Conservation (phyloP, 2,888 invertebrate genomes). For the Gerris lacustris region DNA sequence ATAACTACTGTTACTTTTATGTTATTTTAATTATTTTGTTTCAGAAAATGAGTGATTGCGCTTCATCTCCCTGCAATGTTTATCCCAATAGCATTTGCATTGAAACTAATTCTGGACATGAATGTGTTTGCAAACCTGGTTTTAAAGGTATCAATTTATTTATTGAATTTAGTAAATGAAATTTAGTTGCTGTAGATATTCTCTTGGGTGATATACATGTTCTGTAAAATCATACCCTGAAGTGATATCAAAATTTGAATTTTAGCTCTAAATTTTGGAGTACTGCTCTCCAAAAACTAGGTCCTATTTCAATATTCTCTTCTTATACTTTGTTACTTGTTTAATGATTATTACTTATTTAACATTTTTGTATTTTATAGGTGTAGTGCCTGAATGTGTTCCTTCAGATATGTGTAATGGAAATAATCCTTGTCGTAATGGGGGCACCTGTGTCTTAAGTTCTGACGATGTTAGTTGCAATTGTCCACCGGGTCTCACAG, state of each 20-base stretch:
- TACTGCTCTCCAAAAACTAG: too few relatives aligned
- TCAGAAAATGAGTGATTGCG: constrained; percentile 34
- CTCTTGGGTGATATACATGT: too few relatives aligned
- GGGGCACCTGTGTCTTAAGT: constrained; percentile 76
- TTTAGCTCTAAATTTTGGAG: too few relatives aligned
- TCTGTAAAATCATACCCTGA: too few relatives aligned
- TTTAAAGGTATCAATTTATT: constrained; percentile 41
- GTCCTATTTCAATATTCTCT: too few relatives aligned
- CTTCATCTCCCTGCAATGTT: constrained; percentile 40
- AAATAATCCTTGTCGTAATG: constrained; percentile 55
- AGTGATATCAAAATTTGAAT: too few relatives aligned
- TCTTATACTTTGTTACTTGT: too few relatives aligned
- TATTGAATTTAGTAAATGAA: too few relatives aligned
- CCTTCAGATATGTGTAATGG: constrained; percentile 44
- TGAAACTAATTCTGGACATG: constrained; percentile 40
- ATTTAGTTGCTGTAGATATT: too few relatives aligned
- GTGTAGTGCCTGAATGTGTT: constrained; percentile 34
- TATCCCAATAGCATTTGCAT: constrained; percentile 55
- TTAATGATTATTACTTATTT: too few relatives aligned
- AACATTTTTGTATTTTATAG: constrained; percentile 24
- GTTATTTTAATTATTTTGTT: neutral
- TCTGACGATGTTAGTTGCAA: constrained; percentile 77
- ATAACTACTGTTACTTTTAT: too few relatives aligned
- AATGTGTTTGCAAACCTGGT: constrained; percentile 55
- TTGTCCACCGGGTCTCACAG: constrained; percentile 78